These are phyloP conservation scores for Trissoscelio sp. DNA, from an alignment of 2,888 invertebrate genomes.

Conservation along the genomic window DNA sequence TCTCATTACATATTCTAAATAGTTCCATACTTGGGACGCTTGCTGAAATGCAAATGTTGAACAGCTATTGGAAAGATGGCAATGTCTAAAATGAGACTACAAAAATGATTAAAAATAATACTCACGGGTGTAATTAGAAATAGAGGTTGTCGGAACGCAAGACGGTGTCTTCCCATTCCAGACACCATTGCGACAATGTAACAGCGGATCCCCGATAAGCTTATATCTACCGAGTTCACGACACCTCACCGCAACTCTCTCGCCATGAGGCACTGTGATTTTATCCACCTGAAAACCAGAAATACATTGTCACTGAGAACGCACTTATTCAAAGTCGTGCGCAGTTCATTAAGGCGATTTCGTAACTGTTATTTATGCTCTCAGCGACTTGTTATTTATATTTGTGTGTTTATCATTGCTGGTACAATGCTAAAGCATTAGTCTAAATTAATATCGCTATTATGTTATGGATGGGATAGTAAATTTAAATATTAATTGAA, in stretches of 20 bases:
- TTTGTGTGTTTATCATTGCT: background rate
- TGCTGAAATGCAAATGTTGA: slow-evolving; percentile 1
- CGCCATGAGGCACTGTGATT: slow-evolving; percentile 88
- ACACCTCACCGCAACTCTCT: slow-evolving; percentile 90
- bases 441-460: background rate
- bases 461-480: no score
- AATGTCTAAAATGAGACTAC: background rate
- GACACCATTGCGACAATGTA: slow-evolving; percentile 92
- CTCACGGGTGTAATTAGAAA: slow-evolving; percentile 93
- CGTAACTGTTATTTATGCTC: slow-evolving; percentile 1
- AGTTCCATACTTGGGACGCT: slow-evolving; percentile 49
- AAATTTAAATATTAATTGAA: background rate
- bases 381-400: background rate
- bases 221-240: slow-evolving; percentile 93
- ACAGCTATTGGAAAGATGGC: slow-evolving; percentile 45
- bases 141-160: slow-evolving; percentile 93
- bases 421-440: background rate
- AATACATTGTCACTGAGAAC: slow-evolving; percentile 42
- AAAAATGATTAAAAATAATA: slow-evolving; percentile 70
- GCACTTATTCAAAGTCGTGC: slow-evolving; percentile 47
- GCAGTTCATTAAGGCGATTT: slow-evolving; percentile 18
- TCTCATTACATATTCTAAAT: slow-evolving; percentile 40
- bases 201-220: slow-evolving; percentile 90
- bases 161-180: slow-evolving; percentile 92
- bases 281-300: slow-evolving; percentile 79